Evolutionary conservation across 2,888 invertebrate genomes (phyloP).

Genomic region (Acronicta leporina): DNA sequence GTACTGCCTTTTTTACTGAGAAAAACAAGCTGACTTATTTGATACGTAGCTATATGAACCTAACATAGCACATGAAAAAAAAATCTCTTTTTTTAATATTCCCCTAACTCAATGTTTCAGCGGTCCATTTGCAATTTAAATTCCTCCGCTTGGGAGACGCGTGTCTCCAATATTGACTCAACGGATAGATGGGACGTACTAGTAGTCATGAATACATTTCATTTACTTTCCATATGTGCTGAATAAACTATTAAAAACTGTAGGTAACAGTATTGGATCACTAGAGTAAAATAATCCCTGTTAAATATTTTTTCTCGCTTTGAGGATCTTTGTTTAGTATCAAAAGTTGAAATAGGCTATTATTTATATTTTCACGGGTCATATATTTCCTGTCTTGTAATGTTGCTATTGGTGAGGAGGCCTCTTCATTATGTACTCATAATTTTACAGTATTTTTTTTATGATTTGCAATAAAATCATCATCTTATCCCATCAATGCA

Average conservation of each 20-base stretch:
- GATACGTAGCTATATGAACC: slow-evolving; percentile 9
- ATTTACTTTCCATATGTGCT: slow-evolving; percentile 35
- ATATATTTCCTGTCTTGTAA: too few species aligned
- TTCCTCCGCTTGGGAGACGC: slow-evolving; percentile 69
- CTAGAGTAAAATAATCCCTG: slow-evolving; percentile 6
- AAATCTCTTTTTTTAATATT: slow-evolving; percentile 56
- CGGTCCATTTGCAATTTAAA: slow-evolving; percentile 79
- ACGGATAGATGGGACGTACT: slow-evolving; percentile 51
- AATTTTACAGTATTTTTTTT: too few species aligned
- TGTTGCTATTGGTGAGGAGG: too few species aligned
- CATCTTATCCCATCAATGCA: too few species aligned
- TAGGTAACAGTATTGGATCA: slow-evolving; percentile 6
- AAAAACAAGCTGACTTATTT: slow-evolving; percentile 5
- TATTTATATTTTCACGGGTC: too few species aligned
- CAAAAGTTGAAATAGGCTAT: too few species aligned
- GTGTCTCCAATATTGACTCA: slow-evolving; percentile 73
- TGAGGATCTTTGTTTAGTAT: too few species aligned
- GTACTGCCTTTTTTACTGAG: too few species aligned
- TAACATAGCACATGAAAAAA: slow-evolving; percentile 11
- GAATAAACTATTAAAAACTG: slow-evolving; percentile 46
- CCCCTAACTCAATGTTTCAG: slow-evolving; percentile 68
- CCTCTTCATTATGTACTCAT: too few species aligned
- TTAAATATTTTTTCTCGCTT: too few species aligned
- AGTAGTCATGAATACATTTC: slow-evolving; percentile 56
- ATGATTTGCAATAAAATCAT: too few species aligned